Evolutionary conservation across 1,140 invertebrate species (phyloP), one percentile per base, ranked within the genome.

Genomic region (Drosophila ercepeae): DNA sequence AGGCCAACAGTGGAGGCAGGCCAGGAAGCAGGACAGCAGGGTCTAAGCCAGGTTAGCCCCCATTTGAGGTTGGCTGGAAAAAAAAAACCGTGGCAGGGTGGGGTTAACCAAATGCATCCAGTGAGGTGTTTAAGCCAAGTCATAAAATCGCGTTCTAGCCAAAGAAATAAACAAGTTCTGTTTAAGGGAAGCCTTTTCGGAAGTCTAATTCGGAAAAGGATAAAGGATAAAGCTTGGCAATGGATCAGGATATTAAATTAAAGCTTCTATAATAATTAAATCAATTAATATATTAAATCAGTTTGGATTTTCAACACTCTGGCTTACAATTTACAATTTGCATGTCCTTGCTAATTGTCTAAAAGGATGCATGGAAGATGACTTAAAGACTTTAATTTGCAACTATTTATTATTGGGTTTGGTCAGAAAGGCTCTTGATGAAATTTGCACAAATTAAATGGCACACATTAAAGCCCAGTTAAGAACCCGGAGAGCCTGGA

Each of bases 61-160:
- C 29, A 32, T 32, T 32, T 32, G 29, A 32, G 29, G 29, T 51
- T 16, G n/a, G 9, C 19, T 6, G 9, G 9, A 4, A 9, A 2
- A 21, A 48, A 49, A 45, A 21, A 48, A n/a, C 13, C 25, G 4
- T n/a, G 4, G 9, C 19, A 11, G 9, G 9, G 9, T n/a, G 2
- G 44, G 63, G 63, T 51, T 65, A 63, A 34, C 63, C 61, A 49
- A 25, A 42, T 65, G 61, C 44, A 65, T 36, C 59, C 39, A 46
- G 27, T n/a, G 16, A 64, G 59, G 41, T 65, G 64, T 61, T 65
- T 68, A 54, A 41, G 42, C 49, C 34, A 63, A 49, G 21, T 16
- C 59, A 68, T 68, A 64, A 68, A 68, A 53, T 58, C 55, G 55
- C 29, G 11, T 11, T 34, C 19, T 29, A 23, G 21, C 3, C 9